phyloP scores from a whole-genome alignment of 2,888 invertebrate species.

The Cephus runcator region DNA sequence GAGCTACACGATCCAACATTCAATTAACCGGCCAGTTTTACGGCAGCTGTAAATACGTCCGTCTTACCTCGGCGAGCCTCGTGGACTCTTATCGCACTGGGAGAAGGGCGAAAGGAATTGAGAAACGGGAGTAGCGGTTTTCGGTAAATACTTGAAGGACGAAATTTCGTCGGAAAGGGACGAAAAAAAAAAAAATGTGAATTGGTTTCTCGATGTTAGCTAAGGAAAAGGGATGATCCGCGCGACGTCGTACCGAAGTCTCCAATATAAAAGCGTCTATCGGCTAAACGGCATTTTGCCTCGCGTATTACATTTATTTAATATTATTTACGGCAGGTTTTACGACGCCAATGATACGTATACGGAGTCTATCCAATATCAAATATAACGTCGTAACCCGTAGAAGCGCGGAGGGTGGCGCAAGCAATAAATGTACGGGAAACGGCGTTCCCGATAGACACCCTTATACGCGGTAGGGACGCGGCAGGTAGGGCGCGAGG shows the following conservation, averaged over 20 bases:
- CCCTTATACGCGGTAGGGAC: slow-evolving; percentile 24
- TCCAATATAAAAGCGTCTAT: slow-evolving; percentile 20
- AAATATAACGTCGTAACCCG: slow-evolving; percentile 64
- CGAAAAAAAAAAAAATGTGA: not conserved
- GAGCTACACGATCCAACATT: slow-evolving; percentile 31
- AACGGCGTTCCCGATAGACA: slow-evolving; percentile 62
- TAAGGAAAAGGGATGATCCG: not conserved
- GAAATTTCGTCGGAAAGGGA: not conserved
- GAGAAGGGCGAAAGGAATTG: not conserved
- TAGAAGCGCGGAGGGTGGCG: slow-evolving; percentile 49
- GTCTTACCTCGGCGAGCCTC: slow-evolving; percentile 19
- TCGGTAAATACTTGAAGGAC: not conserved
- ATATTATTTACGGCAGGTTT: slow-evolving; percentile 64
- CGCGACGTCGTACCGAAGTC: not conserved
- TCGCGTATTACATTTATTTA: slow-evolving; percentile 64
- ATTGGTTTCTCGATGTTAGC: not conserved
- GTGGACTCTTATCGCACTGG: not conserved
- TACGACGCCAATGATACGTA: slow-evolving; percentile 64
- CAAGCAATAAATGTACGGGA: slow-evolving; percentile 64
- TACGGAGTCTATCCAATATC: slow-evolving; percentile 64
- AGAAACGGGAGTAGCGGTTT: not conserved
- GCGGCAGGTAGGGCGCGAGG: not conserved
- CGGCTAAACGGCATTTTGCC: slow-evolving; percentile 58
- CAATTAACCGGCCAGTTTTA: slow-evolving; percentile 44
- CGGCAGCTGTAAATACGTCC: slow-evolving; percentile 40